Percentiles rank a stretch among this genome's conserved stretches.
These are phyloP conservation scores for Clitarchus hookeri DNA, from an alignment of 2,888 invertebrate genomes.

Conservation along the genomic window DNA sequence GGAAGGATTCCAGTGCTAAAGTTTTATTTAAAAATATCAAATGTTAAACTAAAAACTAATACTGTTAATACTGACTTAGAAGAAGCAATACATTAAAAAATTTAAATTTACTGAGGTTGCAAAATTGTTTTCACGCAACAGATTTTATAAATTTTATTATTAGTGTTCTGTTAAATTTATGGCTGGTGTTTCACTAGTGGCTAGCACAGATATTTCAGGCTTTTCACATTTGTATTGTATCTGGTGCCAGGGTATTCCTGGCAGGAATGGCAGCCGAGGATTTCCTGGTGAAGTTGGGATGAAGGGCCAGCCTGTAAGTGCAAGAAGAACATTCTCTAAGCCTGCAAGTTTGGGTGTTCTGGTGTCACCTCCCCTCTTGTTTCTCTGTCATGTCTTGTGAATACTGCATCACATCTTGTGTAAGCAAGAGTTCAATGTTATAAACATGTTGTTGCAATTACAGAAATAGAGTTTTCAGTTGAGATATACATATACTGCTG, in stretches of 20 bases:
- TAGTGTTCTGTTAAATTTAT: background rate
- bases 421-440: background rate
- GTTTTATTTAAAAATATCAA: no score
- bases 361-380: background rate
- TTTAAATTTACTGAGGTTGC: no score
- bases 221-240: slow-evolving; percentile 24
- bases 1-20: no score
- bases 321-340: background rate
- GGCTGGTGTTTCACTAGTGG: background rate
- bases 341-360: background rate
- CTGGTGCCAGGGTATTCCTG: slow-evolving; percentile 53
- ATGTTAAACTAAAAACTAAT: no score
- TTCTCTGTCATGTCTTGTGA: background rate
- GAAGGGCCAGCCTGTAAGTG: slow-evolving; percentile 51
- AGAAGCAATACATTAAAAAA: no score
- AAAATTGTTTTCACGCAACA: no score
- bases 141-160: no score
- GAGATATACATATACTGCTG: background rate
- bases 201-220: background rate
- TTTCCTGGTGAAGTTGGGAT: slow-evolving; percentile 43
- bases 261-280: slow-evolving; percentile 54
- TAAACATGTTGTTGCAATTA: no score
- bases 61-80: no score
- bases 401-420: background rate
- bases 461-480: background rate